A percentile compares a stretch with the other conserved stretches of the same genome.
Evolutionary conservation across 2,797 vertebrate species (phyloP).

Genomic region (Pangasius djambal): DNA sequence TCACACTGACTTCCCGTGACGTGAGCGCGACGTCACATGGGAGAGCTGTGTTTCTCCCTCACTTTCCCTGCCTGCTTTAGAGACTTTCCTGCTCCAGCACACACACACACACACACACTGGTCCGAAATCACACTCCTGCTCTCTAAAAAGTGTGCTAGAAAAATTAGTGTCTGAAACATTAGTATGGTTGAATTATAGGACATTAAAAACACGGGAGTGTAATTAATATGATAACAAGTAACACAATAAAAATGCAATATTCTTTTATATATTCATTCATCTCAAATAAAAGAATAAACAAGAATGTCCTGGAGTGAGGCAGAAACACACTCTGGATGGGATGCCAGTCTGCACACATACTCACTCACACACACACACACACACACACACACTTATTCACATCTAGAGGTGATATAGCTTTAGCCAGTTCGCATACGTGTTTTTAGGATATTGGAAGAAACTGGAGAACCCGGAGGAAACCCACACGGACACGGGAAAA

Average conservation of each 20-base stretch:
- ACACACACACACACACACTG: neutral
- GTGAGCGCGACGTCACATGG: neutral
- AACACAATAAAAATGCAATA: neutral
- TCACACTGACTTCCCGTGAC: constrained; percentile 40
- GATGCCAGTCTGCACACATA: neutral
- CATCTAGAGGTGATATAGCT: neutral
- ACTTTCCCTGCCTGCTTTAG: neutral
- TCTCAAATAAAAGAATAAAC: neutral
- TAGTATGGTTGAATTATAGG: neutral
- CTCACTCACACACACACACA: neutral
- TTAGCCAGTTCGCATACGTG: neutral
- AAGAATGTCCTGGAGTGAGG: neutral
- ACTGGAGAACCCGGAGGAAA: neutral
- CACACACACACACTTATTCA: neutral
- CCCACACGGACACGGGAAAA: neutral
- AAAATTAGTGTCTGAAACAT: neutral
- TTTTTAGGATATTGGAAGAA: neutral
- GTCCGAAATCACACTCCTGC: neutral
- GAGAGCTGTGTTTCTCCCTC: neutral
- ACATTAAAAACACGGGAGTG: too few species aligned
- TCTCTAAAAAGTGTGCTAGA: neutral
- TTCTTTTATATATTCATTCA: neutral
- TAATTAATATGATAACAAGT: neutral
- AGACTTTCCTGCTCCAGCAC: neutral
- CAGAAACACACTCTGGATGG: neutral